Evolutionary conservation across 1,140 invertebrate species (phyloP).

Genomic region (Drosophila kanapiae): DNA sequence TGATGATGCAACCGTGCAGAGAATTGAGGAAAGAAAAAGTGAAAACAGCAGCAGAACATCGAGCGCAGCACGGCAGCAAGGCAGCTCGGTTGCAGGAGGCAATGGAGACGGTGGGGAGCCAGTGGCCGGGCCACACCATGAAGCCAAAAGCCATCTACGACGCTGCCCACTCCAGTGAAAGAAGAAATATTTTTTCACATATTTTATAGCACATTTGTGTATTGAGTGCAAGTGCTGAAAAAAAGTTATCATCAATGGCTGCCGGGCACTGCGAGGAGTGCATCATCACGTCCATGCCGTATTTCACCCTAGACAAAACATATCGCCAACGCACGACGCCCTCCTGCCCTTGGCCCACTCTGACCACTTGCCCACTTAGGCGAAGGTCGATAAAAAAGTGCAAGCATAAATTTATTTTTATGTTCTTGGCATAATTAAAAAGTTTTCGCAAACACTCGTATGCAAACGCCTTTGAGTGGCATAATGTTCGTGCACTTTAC

Average conservation of each 20-base stretch:
- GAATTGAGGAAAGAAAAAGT: conserved; percentile 51
- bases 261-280: conserved; percentile 44
- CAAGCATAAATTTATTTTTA: conserved; percentile 51
- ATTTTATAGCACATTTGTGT: conserved; percentile 82
- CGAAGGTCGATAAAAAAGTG: conserved; percentile 46
- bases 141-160: conserved; percentile 79
- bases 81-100: conserved; percentile 2
- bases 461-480: conserved; percentile 30
- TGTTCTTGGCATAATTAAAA: conserved; percentile 65
- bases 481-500: conserved; percentile 11
- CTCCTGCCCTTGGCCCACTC: neutral
- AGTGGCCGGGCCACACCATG: conserved; percentile 34
- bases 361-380: conserved; percentile 28
- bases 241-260: conserved; percentile 73
- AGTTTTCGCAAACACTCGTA: conserved; percentile 42
- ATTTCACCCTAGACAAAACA: conserved; percentile 48
- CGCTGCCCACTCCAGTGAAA: conserved; percentile 28
- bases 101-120: neutral
- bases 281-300: conserved; percentile 67
- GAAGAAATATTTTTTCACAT: conserved; percentile 74
- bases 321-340: conserved; percentile 2
- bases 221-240: conserved; percentile 78
- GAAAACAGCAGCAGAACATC: conserved; percentile 29
- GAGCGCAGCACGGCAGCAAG: conserved; percentile 20
- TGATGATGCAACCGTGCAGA: conserved; percentile 75